phyloP scores from a whole-genome alignment of 1,140 invertebrate species.

The Drosophila orosa region DNA sequence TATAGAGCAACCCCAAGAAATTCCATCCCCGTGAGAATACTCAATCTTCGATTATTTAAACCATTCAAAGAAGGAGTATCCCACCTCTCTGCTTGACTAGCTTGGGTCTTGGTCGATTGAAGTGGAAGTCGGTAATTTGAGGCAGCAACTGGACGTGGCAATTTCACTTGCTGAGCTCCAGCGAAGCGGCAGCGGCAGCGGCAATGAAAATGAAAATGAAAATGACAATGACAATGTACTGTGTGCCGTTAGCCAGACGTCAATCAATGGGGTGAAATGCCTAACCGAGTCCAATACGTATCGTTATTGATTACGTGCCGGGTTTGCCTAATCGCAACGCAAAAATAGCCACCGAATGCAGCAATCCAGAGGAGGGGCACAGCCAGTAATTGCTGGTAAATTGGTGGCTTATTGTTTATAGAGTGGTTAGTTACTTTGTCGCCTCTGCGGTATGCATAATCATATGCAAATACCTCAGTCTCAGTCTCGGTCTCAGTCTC shows the following conservation, averaged over 20 bases:
- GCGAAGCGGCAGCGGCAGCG: constrained; percentile 8
- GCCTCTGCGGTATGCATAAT: constrained; percentile 67
- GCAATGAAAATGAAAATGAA: constrained; percentile 57
- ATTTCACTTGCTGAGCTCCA: constrained; percentile 63
- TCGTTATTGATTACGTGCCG: constrained; percentile 74
- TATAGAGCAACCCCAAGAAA: neutral
- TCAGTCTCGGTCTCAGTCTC: neutral
- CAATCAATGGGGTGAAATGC: constrained; percentile 70
- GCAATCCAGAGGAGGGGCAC: neutral
- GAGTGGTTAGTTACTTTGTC: constrained; percentile 59
- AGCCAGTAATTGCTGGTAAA: constrained; percentile 57
- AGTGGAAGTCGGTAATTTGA: constrained; percentile 67
- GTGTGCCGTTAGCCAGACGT: constrained; percentile 64
- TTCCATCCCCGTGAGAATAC: neutral
- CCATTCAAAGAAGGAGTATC: constrained; percentile 13
- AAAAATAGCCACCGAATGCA: constrained; percentile 17
- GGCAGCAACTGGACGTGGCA: constrained; percentile 49
- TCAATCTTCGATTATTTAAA: neutral
- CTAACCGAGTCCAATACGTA: constrained; percentile 42
- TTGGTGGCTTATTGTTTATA: constrained; percentile 55
- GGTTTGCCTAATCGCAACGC: constrained; percentile 60
- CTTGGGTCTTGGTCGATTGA: constrained; percentile 25
- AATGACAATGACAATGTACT: constrained; percentile 52
- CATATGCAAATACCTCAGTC: constrained; percentile 44
- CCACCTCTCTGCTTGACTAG: neutral